Evolutionary conservation across 2,113 vertebrate genomes (phyloP).

Genomic region (Bombycilla garrulus): DNA sequence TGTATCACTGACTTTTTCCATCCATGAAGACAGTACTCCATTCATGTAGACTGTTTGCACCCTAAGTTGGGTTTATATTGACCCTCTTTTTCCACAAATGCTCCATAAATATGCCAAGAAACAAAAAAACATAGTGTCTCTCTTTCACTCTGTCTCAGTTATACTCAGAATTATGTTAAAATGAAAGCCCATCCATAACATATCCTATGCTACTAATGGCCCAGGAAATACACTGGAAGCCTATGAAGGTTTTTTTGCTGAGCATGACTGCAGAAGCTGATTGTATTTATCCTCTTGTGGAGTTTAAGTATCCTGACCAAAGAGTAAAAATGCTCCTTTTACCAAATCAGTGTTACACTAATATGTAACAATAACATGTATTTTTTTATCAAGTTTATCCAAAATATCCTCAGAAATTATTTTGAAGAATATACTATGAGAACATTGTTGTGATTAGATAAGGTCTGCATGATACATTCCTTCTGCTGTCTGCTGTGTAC

Average conservation of each 20-base stretch:
- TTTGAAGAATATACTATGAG: background rate
- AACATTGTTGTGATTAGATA: background rate
- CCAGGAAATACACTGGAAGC: background rate
- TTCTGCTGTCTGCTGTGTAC: background rate
- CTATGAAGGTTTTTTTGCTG: background rate
- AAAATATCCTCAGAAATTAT: background rate
- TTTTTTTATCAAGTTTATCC: background rate
- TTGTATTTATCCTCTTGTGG: background rate
- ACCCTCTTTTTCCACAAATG: background rate
- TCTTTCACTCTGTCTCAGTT: background rate
- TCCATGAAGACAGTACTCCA: background rate
- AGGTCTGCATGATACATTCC: background rate
- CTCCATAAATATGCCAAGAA: background rate
- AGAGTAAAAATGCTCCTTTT: background rate
- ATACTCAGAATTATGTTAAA: background rate
- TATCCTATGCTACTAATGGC: background rate
- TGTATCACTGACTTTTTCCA: slow-evolving; percentile 22
- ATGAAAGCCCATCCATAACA: background rate
- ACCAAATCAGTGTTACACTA: background rate
- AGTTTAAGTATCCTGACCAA: background rate
- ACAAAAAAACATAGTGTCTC: background rate
- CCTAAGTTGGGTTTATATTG: background rate
- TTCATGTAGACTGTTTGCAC: background rate
- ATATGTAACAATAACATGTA: background rate
- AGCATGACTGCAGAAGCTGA: background rate